Base-by-base conservation (phyloP, 2,888 invertebrate species). In the Sesia apiformis region DNA sequence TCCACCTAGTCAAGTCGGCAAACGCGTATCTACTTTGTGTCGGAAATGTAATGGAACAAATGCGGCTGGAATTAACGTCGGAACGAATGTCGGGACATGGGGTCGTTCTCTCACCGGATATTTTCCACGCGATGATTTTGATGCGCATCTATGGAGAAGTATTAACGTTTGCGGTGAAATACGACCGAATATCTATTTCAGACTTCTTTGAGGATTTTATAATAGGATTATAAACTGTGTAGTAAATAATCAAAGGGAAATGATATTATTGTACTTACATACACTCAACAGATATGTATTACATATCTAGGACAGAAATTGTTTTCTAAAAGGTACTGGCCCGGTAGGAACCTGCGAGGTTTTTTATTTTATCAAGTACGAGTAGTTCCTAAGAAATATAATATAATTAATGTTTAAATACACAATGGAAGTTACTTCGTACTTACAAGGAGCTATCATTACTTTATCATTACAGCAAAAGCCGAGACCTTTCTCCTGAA, bases 21-120 rank as follows among this genome's bases (percentile, higher is more conserved):
- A 88, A 84, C 85, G 85, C 84, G 86, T 84, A 86, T 84, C 86
- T 88, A 88, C 88, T 89, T 88, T 88, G 84, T 87, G 88, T 88
- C 86, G 88, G 88, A 88, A 89, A 89, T 89, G 88, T 89, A 89
- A 89, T 87, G 88, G 88, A 89, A 89, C 88, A 89, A 88, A 89
- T 88, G 88, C 88, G 88, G 84, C 86, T 79, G 85, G 87, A 88
- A 89, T 89, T 89, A 89, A 81, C 88, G 88, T 86, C 80, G 77
- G 74, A 84, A 87, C 84, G 86, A 88, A 87, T 89, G 87, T 88
- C 80, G 84, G 81, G 75, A 78, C 84, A 79, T 81, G 86, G 84
- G 85, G 83, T 84, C 84, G 82, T 71, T 82, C 82, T 76, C 81
- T 78, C 76, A 64, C 63, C 72, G 78, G 82, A 85, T 89, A 87